Base-by-base conservation (phyloP, 35 echinoderm and acorn worm genomes). In the Acanthaster planci region DNA sequence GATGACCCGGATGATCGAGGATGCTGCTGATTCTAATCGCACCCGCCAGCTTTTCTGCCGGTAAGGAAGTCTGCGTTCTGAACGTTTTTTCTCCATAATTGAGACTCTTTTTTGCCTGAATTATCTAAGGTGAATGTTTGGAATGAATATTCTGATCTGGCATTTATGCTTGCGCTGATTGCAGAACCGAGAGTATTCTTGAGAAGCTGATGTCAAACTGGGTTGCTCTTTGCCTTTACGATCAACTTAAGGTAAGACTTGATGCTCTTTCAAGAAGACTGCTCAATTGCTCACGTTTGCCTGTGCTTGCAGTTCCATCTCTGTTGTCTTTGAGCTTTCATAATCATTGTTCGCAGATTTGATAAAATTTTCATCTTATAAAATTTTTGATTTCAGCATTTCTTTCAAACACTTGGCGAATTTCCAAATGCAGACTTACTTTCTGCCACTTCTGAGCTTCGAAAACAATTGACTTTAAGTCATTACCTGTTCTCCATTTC, bases 181-280 rank as follows among this genome's bases (percentile, higher is more conserved):
- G 38, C 82, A 99, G 96, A 57, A 91, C 82, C 77, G 96, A 99
- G 75, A 84, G 80, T 37, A 91, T 99, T 31, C 57, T 86, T 38
- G 92, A 99, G 50, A 94, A 94, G 64, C 51, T 99, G 22, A 30
- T 99, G 2, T 85, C 80, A 27, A 99, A 91, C 88, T 99, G 96
- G 96, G 40, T 92, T 44, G 85, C 86, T 27, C 55, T 99, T 57
- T 91, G 84, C 21, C 77, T 99, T 27, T 99, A 92, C 60, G 79
- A 85, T 77, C 91, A 91, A 77, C 53, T 99, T 0, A 84, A 99
- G 96, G 96, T 99, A 60, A 34, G 55, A 47, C 42, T 47, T 47
- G 4, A 47, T 6, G 4, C 42, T 47, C 42, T 47, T 47, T 12
- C 12, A 47, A 47, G 12, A 12, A 47, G 4, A 47, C 12, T 6